A percentile compares a stretch with the other conserved stretches of the same genome.
Conservation (phyloP, 2,888 invertebrate species). For the Himalopsyche kuldschensis region DNA sequence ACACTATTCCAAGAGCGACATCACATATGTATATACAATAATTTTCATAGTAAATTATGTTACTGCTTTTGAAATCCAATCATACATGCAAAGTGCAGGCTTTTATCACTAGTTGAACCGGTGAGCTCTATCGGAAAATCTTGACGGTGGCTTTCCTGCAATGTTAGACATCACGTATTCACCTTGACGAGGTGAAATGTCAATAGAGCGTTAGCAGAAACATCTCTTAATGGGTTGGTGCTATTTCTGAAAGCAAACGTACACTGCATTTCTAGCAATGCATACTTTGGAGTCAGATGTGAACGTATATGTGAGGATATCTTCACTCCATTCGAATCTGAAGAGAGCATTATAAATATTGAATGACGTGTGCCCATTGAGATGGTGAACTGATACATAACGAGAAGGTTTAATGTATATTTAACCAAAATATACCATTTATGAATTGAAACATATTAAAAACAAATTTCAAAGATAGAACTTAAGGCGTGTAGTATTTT, state of each 20-base stretch:
- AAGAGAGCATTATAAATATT: background rate
- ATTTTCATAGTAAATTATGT: no score
- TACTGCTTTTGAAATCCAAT: background rate
- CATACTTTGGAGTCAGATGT: background rate
- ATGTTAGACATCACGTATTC: background rate
- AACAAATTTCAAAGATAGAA: no score
- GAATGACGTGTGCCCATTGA: background rate
- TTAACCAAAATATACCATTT: no score
- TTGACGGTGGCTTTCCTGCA: background rate
- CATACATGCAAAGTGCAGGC: background rate
- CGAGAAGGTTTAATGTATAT: no score
- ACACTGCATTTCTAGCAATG: background rate
- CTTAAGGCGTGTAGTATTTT: no score
- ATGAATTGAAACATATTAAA: no score
- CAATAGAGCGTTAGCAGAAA: constrained; percentile 10
- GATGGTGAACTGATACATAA: background rate
- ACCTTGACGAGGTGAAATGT: constrained; percentile 1
- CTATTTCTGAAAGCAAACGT: constrained; percentile 6
- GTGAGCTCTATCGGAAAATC: background rate
- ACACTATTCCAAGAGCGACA: no score
- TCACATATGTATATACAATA: no score
- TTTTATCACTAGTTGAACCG: background rate
- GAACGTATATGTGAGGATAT: background rate
- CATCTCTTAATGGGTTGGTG: constrained; percentile 10
- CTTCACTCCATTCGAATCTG: background rate